Base-by-base conservation (phyloP, 2,888 invertebrate genomes). In the Nomada fabriciana region DNA sequence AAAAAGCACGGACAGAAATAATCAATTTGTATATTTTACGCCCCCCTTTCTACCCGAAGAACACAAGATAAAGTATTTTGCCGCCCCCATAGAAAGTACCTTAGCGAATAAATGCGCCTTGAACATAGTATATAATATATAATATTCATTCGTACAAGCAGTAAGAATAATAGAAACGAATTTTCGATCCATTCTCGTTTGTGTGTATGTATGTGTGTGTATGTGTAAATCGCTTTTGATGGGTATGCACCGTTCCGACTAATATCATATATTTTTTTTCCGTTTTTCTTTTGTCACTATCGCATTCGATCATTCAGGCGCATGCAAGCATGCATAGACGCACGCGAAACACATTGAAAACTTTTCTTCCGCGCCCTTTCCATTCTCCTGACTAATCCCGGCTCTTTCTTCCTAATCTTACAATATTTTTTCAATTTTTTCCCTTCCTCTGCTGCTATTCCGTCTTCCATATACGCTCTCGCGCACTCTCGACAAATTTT, bases 71-170 rank as follows among this genome's bases (percentile, higher is more conserved):
- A 68, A 64, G 15, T 18, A 59, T 15, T 11, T 83, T 76, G 18
- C 18, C 47, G 13, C 47, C 10, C 13, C 43, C 52, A 25, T 25
- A 57, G 25, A 52, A 75, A 72, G 59, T 75, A 71, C 29, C 15
- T 57, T 64, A 65, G 57, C 53, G 71, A 76, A 73, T 80, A 83
- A 86, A 87, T 78, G 87, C 82, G 76, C 74, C 60, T 78, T 63
- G 52, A 42, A 83, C 74, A 50, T 75, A 47, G 29, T 50, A 53
- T 70, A 65, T 68, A 11, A n/a, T 15, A 18, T 68, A 2, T 70
- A 42, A 4, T 75, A 67, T 78, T 59, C 65, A 73, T 60, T 73
- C 69, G 29, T 74, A 73, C 65, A 81, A 81, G 69, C 76, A 43
- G 63, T 53, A 70, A 29, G 29, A 42, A 47, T 70, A 76, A 67